phyloP scores from a whole-genome alignment of 2,797 vertebrate genomes.

The Vespertilio murinus region DNA sequence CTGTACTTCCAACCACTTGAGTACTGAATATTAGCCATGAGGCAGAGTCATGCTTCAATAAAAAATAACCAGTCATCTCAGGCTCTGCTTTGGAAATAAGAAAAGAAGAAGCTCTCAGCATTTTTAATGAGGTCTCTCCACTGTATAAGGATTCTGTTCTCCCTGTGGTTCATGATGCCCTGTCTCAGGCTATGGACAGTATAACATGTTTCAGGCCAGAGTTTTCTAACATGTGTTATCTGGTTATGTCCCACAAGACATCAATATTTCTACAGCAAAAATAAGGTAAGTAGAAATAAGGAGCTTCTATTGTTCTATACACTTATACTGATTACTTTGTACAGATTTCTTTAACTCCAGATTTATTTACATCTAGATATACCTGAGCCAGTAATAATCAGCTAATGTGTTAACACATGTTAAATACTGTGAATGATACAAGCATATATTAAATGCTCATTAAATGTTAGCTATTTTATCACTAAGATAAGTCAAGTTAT shows the following conservation, averaged over 20 bases:
- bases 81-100: not conserved
- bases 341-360: not conserved
- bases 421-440: not conserved
- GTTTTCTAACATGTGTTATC: not conserved
- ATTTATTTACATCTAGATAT: not conserved
- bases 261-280: not conserved
- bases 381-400: not conserved
- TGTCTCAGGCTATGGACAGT: not conserved
- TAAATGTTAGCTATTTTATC: not conserved
- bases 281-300: not conserved
- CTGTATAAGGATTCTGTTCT: not conserved
- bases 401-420: not conserved
- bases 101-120: not conserved
- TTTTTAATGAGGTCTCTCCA: not conserved
- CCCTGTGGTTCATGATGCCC: too few relatives aligned
- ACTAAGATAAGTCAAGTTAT: not conserved
- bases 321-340: not conserved
- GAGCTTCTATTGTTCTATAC: not conserved
- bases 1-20: not conserved
- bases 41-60: not conserved
- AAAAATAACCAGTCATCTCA: not conserved
- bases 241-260: not conserved
- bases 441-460: not conserved
- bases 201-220: not conserved
- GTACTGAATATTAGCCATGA: not conserved